These are phyloP conservation scores for Linnaemya tessellans DNA, from an alignment of 2,888 invertebrate genomes.

Conservation along the genomic window DNA sequence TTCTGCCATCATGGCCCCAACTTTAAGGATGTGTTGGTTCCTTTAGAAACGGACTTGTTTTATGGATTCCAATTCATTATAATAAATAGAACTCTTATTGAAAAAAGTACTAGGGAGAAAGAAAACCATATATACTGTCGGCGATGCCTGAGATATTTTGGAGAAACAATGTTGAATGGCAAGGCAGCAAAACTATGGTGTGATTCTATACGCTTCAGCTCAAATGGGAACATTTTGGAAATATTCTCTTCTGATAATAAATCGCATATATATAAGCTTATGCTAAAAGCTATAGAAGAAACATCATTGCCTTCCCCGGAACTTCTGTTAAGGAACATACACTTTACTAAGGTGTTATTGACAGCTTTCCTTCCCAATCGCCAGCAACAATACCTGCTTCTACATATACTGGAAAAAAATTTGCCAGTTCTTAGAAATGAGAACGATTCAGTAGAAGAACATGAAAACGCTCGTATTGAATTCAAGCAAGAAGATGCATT, in stretches of 20 bases:
- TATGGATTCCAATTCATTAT: slow-evolving; percentile 80
- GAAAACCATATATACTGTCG: slow-evolving; percentile 77
- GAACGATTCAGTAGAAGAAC: not conserved
- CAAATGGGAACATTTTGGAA: not conserved
- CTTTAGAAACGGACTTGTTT: slow-evolving; percentile 76
- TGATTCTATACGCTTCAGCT: slow-evolving; percentile 75
- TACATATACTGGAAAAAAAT: slow-evolving; percentile 80
- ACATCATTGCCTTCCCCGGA: slow-evolving; percentile 58
- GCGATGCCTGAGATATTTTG: slow-evolving; percentile 78
- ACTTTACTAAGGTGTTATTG: slow-evolving; percentile 76
- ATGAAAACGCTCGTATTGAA: slow-evolving; percentile 33
- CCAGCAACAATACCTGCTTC: slow-evolving; percentile 76
- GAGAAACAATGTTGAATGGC: slow-evolving; percentile 74
- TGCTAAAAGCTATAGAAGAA: slow-evolving; percentile 72
- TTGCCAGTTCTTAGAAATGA: slow-evolving; percentile 77
- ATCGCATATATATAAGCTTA: slow-evolving; percentile 1
- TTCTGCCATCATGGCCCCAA: slow-evolving; percentile 79
- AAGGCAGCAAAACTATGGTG: slow-evolving; percentile 79
- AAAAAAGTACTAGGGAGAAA: slow-evolving; percentile 66
- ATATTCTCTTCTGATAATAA: slow-evolving; percentile 50
- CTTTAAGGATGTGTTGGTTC: slow-evolving; percentile 76
- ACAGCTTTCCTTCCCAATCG: slow-evolving; percentile 75
- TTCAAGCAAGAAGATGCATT: slow-evolving; percentile 68
- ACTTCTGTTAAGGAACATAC: slow-evolving; percentile 73
- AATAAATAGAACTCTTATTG: slow-evolving; percentile 70